Evolutionary conservation across 1,140 invertebrate species (phyloP).

Genomic region (Pentalonia nigronervosa): DNA sequence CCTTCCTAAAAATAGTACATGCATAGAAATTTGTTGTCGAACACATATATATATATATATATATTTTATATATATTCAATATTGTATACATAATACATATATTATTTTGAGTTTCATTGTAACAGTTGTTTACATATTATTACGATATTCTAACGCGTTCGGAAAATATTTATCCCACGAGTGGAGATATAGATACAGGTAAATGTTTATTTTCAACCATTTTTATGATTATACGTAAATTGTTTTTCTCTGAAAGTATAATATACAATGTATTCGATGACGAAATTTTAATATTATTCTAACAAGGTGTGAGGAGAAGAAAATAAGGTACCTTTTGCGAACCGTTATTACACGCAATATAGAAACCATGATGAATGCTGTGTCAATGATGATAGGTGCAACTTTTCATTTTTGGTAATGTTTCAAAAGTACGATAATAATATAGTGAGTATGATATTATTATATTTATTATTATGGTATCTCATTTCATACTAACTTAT

Average conservation of each 20-base stretch:
- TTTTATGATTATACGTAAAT: neutral
- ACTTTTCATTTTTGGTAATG: neutral
- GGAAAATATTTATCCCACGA: neutral
- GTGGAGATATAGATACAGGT: neutral
- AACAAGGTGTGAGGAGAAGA: neutral
- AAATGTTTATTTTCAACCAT: neutral
- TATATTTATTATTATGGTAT: neutral
- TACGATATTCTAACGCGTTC: neutral
- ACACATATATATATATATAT: neutral
- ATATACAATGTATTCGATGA: neutral
- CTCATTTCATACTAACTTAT: neutral
- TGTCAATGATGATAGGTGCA: neutral
- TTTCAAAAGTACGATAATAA: neutral
- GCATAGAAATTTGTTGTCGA: neutral
- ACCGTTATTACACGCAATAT: neutral
- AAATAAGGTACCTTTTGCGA: neutral
- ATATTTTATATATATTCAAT: neutral
- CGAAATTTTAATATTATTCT: neutral
- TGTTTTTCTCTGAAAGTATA: neutral
- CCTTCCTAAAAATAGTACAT: neutral
- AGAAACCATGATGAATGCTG: neutral
- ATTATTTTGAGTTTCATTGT: neutral
- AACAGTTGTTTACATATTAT: neutral
- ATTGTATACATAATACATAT: neutral
- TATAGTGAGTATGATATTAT: neutral